Conservation (phyloP, 2,113 vertebrate genomes). For the Lonchura striata region DNA sequence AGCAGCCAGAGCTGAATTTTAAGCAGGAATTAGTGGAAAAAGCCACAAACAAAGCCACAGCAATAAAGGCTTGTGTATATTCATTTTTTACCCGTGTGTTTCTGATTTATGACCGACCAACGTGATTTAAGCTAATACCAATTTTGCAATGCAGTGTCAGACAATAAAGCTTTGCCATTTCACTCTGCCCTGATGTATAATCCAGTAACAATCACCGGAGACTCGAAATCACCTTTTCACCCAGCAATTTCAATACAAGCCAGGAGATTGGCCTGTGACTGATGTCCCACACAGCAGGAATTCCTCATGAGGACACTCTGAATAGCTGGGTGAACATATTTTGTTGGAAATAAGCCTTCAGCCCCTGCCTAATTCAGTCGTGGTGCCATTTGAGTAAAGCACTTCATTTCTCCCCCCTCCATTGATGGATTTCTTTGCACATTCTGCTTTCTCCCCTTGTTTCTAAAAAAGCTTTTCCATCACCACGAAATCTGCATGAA, state of each 20-base stretch:
- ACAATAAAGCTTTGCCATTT: background rate
- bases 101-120: background rate
- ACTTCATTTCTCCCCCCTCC: background rate
- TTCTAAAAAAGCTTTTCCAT: background rate
- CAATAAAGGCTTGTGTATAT: background rate
- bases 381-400: background rate
- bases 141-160: background rate
- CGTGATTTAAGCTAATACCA: background rate
- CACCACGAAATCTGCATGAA: background rate
- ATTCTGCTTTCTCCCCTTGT: background rate
- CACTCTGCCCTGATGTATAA: background rate
- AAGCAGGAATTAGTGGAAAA: background rate
- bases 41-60: background rate
- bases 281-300: background rate
- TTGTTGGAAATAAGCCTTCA: background rate
- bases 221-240: background rate
- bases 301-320: background rate
- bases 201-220: background rate
- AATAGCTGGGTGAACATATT: background rate
- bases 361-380: background rate
- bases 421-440: background rate
- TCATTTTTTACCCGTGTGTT: rapidly evolving
- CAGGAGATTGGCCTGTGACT: background rate
- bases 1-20: background rate
- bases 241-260: background rate